Evolutionary conservation across 1,140 invertebrate genomes (phyloP), one percentile per base, ranked within the genome.

Genomic region (Drosophila tristis): DNA sequence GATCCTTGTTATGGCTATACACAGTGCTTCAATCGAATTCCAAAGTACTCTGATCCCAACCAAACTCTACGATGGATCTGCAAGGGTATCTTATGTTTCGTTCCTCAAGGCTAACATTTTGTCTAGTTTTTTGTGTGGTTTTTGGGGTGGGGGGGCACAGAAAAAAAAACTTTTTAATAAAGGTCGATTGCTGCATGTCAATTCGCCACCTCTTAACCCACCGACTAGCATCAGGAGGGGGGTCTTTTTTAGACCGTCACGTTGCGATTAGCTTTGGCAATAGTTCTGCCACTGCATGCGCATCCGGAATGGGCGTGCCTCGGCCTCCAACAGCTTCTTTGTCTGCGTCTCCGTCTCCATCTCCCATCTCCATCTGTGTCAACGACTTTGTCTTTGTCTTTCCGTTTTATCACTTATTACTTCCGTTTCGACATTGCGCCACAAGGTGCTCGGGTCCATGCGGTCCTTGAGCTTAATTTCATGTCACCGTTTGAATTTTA

Each of bases 131-230:
- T 51, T 57, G 16, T 23, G 20, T 23, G 20, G 20, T 31, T n/a
- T 9, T 54, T 23, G 43, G 20, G 72, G 74, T 64, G 60, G 71
- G 48, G 48, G 43, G 44, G 49, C 62, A 49, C 53, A 26, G 23
- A 20, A 65, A 73, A 67, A 71, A 87, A 86, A 86, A 87, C 56
- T 87, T 87, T 87, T 87, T 89, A 87, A 87, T 87, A 87, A 87
- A 87, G 84, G 84, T 89, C 85, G 84, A 89, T 87, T 84, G 84
- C 84, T 87, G 84, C 84, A 87, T 87, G 84, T 89, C 84, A 87
- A 87, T 87, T 89, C 74, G 84, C 65, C 74, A 79, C 66, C 66
- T 70, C 62, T 50, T 54, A 65, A 51, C 57, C 58, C 56, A 42
- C 45, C 55, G 42, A 59, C 16, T 56, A 20, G 15, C 20, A 20